Base-by-base conservation (phyloP, 2,797 vertebrate genomes). In the Pangasius mekongensis region DNA sequence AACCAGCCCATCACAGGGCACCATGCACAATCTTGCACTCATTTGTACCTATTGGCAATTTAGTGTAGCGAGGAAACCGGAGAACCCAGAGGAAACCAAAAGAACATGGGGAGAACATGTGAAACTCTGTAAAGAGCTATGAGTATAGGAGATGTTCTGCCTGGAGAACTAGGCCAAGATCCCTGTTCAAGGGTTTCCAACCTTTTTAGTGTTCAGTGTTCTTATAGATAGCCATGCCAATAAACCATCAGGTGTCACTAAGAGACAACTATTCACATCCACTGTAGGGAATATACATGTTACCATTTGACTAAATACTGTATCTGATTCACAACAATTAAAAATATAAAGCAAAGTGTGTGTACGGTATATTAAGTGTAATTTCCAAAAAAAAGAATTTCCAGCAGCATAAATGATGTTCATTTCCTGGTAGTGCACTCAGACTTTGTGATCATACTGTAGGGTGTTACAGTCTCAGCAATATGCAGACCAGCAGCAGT, bases 391-490 rank as follows among this genome's bases (percentile, higher is more conserved):
- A 73, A 10, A 22, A 22, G 20, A 18, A 20, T 67, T 67, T 71
- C 2, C 33, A 36, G 14, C 30, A 24, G 33, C 7, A 4, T 47
- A 47, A 74, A 27, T 78, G 10, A 60, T 60, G 4, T 24, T 60
- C 27, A 27, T 60, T 67, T 84, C 8, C 16, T 52, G 27, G 39
- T 52, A 67, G n/a, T 33, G 47, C 66, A 43, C 22, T 43, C 33
- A 73, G 66, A 58, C 24, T 52, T 54, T 47, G 67, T 20, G 69
- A 85, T 74, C 22, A 30, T 39, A 85, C 54, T 85, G 36, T 43
- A 83, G 91, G 92, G 90, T 91, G 93, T 86, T 90, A 92, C 83
- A 87, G 93, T 86, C 86, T 77, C 58, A 80, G 88, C 93, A 56
- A 18, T 56, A 39, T 60, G 22, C 78, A 60, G 94, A 88, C 91